Conservation (phyloP, 2,888 invertebrate genomes). For the Allacma fusca region DNA sequence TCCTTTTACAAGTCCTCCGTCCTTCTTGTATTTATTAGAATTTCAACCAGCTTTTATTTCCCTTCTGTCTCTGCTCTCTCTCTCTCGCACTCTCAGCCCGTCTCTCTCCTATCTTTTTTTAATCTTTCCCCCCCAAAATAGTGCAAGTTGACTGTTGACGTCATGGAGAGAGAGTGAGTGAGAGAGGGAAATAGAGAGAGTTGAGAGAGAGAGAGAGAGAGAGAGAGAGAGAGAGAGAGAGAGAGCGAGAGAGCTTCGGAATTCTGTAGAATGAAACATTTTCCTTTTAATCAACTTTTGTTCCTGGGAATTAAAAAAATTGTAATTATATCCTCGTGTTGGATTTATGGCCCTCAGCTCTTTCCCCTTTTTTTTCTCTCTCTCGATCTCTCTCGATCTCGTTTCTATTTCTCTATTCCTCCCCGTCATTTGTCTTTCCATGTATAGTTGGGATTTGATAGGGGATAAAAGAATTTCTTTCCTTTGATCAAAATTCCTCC, state of each 20-base stretch:
- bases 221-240: too few species aligned
- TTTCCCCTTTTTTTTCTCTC: too few species aligned
- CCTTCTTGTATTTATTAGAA: constrained; percentile 24
- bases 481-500: too few species aligned
- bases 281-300: constrained; percentile 9
- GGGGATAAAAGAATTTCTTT: too few species aligned
- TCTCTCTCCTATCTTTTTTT: not conserved
- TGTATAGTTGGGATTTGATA: too few species aligned
- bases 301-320: constrained; percentile 1
- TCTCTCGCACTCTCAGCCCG: constrained; percentile 6
- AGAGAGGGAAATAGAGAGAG: too few species aligned
- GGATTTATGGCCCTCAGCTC: not conserved
- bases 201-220: too few species aligned
- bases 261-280: not conserved
- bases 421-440: too few species aligned
- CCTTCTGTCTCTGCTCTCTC: constrained; percentile 13
- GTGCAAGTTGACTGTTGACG: not conserved
- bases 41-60: constrained; percentile 31
- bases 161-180: not conserved
- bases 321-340: not conserved
- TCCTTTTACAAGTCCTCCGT: not conserved
- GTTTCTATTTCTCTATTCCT: too few species aligned
- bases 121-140: not conserved
- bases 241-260: too few species aligned
- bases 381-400: too few species aligned